Percentiles rank a stretch among this genome's conserved stretches.
Conservation (phyloP, 2,888 invertebrate species). For the Stegophylla sp. region DNA sequence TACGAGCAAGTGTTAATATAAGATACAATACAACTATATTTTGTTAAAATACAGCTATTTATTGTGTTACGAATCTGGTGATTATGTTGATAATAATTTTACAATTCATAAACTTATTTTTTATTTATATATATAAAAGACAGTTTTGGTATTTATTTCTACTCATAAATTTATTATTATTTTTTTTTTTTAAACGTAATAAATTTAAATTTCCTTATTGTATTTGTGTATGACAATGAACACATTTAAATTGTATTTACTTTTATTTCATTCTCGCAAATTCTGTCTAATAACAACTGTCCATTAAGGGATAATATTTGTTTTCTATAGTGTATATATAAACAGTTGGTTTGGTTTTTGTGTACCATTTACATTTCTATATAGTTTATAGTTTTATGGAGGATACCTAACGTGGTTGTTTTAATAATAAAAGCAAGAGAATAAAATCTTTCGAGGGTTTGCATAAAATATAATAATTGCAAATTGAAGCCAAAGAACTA, state of each 20-base stretch:
- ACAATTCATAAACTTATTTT: no score
- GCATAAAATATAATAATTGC: neutral
- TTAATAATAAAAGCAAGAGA: neutral
- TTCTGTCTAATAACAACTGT: conserved; percentile 21
- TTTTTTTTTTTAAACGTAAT: no score
- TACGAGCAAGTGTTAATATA: no score
- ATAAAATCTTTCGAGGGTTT: conserved; percentile 1
- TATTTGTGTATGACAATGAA: neutral
- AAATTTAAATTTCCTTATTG: neutral
- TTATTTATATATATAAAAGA: no score
- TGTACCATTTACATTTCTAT: neutral
- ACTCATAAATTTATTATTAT: neutral
- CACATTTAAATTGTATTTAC: no score
- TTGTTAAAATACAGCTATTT: no score
- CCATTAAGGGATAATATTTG: conserved; percentile 18
- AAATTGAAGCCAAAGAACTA: conserved; percentile 29
- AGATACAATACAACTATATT: no score
- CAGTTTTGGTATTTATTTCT: neutral
- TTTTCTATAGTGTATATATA: conserved; percentile 7
- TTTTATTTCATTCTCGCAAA: conserved; percentile 13
- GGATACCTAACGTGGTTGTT: neutral
- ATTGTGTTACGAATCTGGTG: no score
- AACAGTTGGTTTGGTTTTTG: conserved; percentile 15
- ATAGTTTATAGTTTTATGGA: neutral
- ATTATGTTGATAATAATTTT: no score